Evolutionary conservation across 2,113 vertebrate genomes (phyloP).

Genomic region (Larimichthys polyactis): DNA sequence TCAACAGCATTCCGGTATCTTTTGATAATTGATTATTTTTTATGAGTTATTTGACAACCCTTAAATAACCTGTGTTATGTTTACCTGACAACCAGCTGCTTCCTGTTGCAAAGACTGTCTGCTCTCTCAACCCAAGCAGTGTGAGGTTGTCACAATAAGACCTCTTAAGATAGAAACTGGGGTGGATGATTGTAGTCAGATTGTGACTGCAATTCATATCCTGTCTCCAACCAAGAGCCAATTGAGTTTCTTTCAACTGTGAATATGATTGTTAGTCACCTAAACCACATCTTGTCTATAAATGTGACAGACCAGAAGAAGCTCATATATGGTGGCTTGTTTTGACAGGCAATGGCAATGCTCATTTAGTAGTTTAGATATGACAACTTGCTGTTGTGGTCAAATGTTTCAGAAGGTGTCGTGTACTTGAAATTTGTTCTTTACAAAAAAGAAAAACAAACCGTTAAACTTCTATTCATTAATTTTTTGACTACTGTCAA

Average conservation of each 20-base stretch:
- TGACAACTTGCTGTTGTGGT: no score
- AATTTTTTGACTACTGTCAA: neutral
- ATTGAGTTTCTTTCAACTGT: neutral
- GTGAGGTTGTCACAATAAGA: no score
- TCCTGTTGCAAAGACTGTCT: neutral
- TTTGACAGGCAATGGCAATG: neutral
- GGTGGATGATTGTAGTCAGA: neutral
- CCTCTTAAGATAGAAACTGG: no score
- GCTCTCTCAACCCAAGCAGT: neutral
- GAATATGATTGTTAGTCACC: neutral
- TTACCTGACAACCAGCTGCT: neutral
- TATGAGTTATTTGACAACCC: no score
- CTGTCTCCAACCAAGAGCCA: neutral
- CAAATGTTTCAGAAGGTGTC: neutral
- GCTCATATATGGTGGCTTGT: neutral
- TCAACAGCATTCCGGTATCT: neutral
- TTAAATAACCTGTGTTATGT: neutral
- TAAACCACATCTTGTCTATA: no score
- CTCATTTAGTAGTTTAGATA: neutral
- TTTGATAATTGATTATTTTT: no score
- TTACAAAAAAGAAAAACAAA: neutral
- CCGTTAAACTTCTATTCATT: no score
- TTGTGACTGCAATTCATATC: neutral
- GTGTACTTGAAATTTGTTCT: neutral
- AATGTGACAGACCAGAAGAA: neutral